Evolutionary conservation across 2,888 invertebrate species (phyloP).

Genomic region (Alviniconcha strummeri): DNA sequence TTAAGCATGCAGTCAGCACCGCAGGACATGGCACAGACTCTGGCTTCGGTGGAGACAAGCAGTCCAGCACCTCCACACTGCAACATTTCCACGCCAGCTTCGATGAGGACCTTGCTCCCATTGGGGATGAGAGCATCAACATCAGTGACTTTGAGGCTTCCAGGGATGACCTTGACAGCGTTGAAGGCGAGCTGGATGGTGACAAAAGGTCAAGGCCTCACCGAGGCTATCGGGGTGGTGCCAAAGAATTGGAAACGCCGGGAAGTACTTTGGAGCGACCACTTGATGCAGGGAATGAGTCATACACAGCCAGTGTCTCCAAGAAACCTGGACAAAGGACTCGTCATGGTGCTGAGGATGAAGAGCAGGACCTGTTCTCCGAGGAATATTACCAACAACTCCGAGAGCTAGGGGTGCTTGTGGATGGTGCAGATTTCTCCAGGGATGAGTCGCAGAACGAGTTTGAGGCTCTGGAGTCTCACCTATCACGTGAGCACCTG

Average conservation of each 20-base stretch:
- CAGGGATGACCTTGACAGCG: slow-evolving; percentile 59
- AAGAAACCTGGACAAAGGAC: background rate
- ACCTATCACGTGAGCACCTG: slow-evolving; percentile 48
- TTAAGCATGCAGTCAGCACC: slow-evolving; percentile 53
- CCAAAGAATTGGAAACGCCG: slow-evolving; percentile 32
- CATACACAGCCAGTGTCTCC: background rate
- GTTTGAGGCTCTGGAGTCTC: slow-evolving; percentile 61
- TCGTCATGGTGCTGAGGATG: background rate
- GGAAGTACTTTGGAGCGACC: slow-evolving; percentile 39
- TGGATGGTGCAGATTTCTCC: slow-evolving; percentile 56
- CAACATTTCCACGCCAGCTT: slow-evolving; percentile 61
- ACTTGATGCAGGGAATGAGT: background rate
- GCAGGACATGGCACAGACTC: slow-evolving; percentile 65
- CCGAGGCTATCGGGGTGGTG: background rate
- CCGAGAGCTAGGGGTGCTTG: slow-evolving; percentile 62
- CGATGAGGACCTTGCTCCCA: slow-evolving; percentile 59
- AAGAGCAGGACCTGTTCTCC: slow-evolving; percentile 56
- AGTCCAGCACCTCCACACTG: slow-evolving; percentile 58
- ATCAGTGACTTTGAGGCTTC: slow-evolving; percentile 70
- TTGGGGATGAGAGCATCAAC: slow-evolving; percentile 63
- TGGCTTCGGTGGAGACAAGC: slow-evolving; percentile 59
- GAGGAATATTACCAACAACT: slow-evolving; percentile 64
- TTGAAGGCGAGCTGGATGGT: slow-evolving; percentile 44
- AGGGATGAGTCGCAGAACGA: slow-evolving; percentile 61
- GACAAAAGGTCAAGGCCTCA: background rate